Base-by-base conservation (phyloP, 2,797 vertebrate genomes). In the Poecilia wingei region DNA sequence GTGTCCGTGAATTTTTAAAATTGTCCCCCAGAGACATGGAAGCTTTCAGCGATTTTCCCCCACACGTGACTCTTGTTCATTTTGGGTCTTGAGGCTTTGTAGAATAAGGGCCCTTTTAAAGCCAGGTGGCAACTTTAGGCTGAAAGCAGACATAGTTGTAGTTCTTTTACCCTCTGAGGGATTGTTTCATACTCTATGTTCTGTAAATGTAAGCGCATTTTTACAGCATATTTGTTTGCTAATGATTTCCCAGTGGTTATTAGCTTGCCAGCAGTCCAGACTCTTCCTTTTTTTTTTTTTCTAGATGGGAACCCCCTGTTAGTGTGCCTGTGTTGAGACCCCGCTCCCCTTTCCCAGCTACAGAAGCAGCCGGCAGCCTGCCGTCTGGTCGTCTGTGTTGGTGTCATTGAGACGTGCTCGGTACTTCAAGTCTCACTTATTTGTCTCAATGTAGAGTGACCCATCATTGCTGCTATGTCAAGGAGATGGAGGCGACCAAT, bases 361-460 rank as follows among this genome's bases (percentile, higher is more conserved):
- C 86, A 89, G 70, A 80, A 85, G 28, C n/a, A 39, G 49, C 74
- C 84, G 46, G 57, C 82, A 78, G 75, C 57, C 76, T 73, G 72
- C 85, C 61, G 88, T 88, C 88, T 85, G 73, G 73, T 87, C 77
- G 87, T 87, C 91, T 93, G 85, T n/a, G 76, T 79, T 80, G 77
- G 70, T 89, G 93, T 95, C 94, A 95, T 95, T 95, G 95, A 93
- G 88, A 94, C 93, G 93, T 95, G 95, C 88, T 80, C 74, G 69
- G 69, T 88, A 79, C 89, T 82, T 81, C 75, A 83, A 88, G 84
- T 86, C 85, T 83, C 86, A 87, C 85, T 85, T 85, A 90, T 92
- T 91, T 89, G 86, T 92, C 89, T 92, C 88, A 68, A 86, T 75
- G 82, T 87, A 94, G 86, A 89, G 83, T 92, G 93, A 94, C 92